Evolutionary conservation across 2,113 vertebrate species (phyloP).

Genomic region (Ivindomyrus marchei): DNA sequence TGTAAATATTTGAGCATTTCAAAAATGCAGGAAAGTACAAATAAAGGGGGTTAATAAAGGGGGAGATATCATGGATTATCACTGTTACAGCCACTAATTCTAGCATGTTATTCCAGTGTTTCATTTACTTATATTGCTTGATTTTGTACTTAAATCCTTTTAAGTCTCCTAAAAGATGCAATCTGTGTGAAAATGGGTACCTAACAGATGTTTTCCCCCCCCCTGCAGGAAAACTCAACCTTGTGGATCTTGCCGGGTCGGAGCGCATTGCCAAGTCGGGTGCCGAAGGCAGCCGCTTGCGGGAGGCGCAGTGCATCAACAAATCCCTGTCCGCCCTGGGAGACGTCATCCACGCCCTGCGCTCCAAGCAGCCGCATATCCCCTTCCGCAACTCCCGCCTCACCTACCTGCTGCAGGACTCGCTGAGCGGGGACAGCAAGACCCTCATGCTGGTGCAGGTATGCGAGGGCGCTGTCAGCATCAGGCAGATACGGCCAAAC

Average conservation of each 20-base stretch:
- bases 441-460: conserved; percentile 98
- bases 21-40: not conserved
- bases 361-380: conserved; percentile 79
- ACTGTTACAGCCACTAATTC: not conserved
- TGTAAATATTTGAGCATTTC: not conserved
- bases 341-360: conserved; percentile 84
- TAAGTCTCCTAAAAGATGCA: not conserved
- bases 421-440: conserved; percentile 89
- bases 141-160: not conserved
- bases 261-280: conserved; percentile 87
- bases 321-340: conserved; percentile 86
- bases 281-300: conserved; percentile 79
- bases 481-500: too few species aligned
- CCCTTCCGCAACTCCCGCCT: conserved; percentile 97
- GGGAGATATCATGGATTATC: not conserved
- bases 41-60: not conserved
- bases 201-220: not conserved
- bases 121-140: not conserved
- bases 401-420: conserved; percentile 96
- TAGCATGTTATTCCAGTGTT: not conserved
- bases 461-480: conserved; percentile 18
- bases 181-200: not conserved
- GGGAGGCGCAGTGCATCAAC: conserved; percentile 95
- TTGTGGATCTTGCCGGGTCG: conserved; percentile 91
- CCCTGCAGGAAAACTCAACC: conserved; percentile 80